Percentiles rank a stretch among this genome's conserved stretches.
Conservation (phyloP, 2,888 invertebrate genomes). For the Agrochola lychnidis region DNA sequence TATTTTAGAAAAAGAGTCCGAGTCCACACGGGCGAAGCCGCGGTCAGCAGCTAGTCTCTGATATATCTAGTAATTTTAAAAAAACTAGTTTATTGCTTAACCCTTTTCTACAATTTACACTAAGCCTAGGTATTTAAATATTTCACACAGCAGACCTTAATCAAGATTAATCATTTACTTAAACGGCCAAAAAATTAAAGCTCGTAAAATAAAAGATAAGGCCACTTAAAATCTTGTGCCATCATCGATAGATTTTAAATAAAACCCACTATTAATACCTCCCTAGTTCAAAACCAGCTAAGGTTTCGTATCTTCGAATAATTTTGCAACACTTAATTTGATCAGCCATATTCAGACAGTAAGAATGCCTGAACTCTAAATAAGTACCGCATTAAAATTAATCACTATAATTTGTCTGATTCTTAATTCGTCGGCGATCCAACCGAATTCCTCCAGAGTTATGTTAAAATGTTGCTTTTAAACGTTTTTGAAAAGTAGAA, state of each 20-base stretch:
- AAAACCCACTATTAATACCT: conserved; percentile 4
- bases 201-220: conserved; percentile 3
- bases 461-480: conserved; percentile 35
- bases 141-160: neutral
- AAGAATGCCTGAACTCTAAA: conserved; percentile 48
- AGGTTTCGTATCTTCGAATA: neutral
- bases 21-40: too few species aligned
- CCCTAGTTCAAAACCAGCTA: conserved; percentile 10
- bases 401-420: conserved; percentile 57
- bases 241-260: neutral
- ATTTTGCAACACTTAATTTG: conserved; percentile 51
- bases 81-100: neutral
- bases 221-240: neutral
- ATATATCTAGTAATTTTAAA: neutral
- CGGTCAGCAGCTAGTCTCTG: too few species aligned
- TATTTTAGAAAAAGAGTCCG: too few species aligned
- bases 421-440: conserved; percentile 47
- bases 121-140: neutral
- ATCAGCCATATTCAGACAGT: conserved; percentile 32
- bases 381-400: conserved; percentile 60
- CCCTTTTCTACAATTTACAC: neutral
- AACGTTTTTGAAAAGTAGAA: conserved; percentile 48
- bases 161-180: neutral
- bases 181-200: neutral
- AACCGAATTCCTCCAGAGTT: conserved; percentile 45